phyloP scores from a whole-genome alignment of 23 tunicate genomes.

The Styela plicata region DNA sequence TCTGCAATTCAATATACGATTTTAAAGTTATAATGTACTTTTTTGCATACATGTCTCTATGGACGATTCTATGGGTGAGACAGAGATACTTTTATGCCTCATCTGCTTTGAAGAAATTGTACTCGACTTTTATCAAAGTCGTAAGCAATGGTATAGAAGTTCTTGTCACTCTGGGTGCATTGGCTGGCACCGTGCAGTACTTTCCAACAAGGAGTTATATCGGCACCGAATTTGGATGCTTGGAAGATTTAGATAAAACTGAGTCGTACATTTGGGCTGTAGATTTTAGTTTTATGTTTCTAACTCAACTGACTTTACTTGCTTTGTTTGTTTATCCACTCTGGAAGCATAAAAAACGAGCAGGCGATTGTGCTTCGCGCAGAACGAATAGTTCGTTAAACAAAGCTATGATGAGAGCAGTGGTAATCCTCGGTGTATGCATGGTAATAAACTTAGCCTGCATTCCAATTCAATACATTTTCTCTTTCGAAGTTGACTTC shows the following conservation, averaged over 20 bases:
- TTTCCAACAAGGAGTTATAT: not conserved
- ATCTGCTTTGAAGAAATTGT: not conserved
- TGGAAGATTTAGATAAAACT: not conserved
- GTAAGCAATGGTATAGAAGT: not conserved
- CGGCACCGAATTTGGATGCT: not conserved
- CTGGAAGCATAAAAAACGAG: conserved; percentile 6
- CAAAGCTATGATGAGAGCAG: not conserved
- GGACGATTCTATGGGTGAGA: conserved; percentile 18
- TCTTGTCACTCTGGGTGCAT: not conserved
- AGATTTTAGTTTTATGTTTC: conserved; percentile 10
- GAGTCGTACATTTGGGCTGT: conserved; percentile 12
- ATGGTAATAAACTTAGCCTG: not conserved
- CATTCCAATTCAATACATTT: not conserved
- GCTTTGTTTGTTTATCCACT: conserved; percentile 12
- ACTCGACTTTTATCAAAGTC: conserved; percentile 4
- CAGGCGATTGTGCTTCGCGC: too few relatives aligned
- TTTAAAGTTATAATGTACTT: not conserved
- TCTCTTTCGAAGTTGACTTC: not conserved
- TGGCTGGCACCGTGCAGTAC: conserved; percentile 6
- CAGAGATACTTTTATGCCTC: not conserved
- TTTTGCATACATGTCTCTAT: conserved; percentile 3
- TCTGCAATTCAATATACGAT: not conserved
- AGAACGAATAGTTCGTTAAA: not conserved
- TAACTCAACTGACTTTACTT: not conserved
- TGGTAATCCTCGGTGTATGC: not conserved